phyloP scores from a whole-genome alignment of 2,113 vertebrate genomes.

The Chroicocephalus ridibundus region DNA sequence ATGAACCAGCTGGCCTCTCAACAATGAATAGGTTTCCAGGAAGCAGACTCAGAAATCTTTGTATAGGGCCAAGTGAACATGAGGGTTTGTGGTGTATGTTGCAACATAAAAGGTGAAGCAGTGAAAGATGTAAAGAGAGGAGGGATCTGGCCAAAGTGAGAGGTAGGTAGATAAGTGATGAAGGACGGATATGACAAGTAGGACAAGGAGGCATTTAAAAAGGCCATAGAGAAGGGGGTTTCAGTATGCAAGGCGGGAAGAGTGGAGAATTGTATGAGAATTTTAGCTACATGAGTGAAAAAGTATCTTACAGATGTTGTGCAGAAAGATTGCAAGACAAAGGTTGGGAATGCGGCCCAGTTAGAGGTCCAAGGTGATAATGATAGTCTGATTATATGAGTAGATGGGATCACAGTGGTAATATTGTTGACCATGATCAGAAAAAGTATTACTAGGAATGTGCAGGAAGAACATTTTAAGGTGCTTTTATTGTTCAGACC shows the following conservation, averaged over 20 bases:
- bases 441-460: background rate
- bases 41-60: background rate
- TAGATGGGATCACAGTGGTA: background rate
- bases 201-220: background rate
- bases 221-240: background rate
- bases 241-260: background rate
- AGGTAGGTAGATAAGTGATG: background rate
- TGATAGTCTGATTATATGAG: background rate
- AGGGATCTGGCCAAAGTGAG: background rate
- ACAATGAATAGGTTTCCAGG: background rate
- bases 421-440: background rate
- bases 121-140: background rate
- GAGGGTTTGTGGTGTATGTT: background rate
- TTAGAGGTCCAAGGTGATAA: background rate
- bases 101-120: background rate
- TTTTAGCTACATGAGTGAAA: background rate
- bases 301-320: background rate
- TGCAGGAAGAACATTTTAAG: background rate
- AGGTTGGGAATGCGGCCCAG: background rate
- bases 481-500: background rate
- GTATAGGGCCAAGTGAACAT: background rate
- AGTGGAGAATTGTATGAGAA: background rate
- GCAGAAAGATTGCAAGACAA: background rate
- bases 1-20: background rate
- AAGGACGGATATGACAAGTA: background rate